These are phyloP conservation scores for Alloplasta piceator DNA, from an alignment of 2,888 invertebrate genomes.

Conservation along the genomic window DNA sequence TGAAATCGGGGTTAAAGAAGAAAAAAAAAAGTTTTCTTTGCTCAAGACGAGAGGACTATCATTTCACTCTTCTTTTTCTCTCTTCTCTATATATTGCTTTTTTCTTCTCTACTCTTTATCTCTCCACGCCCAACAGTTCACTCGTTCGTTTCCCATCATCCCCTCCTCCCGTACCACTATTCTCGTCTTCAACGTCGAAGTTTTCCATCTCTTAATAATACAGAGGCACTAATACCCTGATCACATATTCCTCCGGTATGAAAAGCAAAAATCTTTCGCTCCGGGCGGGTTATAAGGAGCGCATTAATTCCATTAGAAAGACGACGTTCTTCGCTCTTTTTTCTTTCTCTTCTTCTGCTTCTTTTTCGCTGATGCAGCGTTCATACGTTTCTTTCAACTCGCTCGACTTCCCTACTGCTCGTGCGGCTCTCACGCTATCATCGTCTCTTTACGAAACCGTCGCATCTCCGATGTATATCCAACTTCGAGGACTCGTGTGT, in stretches of 20 bases:
- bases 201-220: conserved; percentile 82
- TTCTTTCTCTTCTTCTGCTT: conserved; percentile 17
- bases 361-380: not conserved
- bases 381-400: conserved; percentile 29
- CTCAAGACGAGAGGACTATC: conserved; percentile 76
- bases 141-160: conserved; percentile 46
- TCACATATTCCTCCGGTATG: conserved; percentile 82
- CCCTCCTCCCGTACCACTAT: conserved; percentile 43
- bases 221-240: conserved; percentile 83
- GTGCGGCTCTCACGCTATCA: conserved; percentile 51
- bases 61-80: conserved; percentile 72
- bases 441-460: conserved; percentile 30
- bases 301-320: conserved; percentile 83
- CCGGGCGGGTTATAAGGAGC: conserved; percentile 80
- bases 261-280: conserved; percentile 81
- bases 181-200: conserved; percentile 73
- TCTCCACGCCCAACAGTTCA: conserved; percentile 58
- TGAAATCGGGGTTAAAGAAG: conserved; percentile 76
- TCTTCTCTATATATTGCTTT: conserved; percentile 51
- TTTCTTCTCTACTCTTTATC: conserved; percentile 49
- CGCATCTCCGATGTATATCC: conserved; percentile 46
- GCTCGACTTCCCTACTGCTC: conserved; percentile 22
- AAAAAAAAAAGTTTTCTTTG: conserved; percentile 80
- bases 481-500: conserved; percentile 48
- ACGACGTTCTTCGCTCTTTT: conserved; percentile 31